These are phyloP conservation scores for Thunnus thynnus DNA, from an alignment of 2,113 vertebrate genomes.

Conservation along the genomic window DNA sequence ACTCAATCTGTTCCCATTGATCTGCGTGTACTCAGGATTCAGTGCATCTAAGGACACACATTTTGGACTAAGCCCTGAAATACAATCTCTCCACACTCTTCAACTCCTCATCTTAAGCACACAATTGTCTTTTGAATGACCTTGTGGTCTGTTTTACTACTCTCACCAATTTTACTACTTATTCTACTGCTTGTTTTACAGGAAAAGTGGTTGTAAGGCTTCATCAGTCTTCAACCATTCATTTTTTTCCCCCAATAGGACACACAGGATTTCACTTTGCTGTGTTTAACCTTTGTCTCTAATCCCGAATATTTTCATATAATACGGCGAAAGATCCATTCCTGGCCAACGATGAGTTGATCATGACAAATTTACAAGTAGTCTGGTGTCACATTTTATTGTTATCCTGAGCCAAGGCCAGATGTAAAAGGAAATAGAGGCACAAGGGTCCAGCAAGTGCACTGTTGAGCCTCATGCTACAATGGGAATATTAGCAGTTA, in stretches of 20 bases:
- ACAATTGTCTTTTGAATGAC: constrained; percentile 86
- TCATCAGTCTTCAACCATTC: constrained; percentile 59
- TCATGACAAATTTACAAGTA: constrained; percentile 44
- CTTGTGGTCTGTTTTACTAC: constrained; percentile 82
- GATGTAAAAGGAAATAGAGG: constrained; percentile 37
- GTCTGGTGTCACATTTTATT: constrained; percentile 37
- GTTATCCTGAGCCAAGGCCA: constrained; percentile 11
- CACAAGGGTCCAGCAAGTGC: constrained; percentile 49
- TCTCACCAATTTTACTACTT: constrained; percentile 77
- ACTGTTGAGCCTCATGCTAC: not conserved
- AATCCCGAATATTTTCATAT: constrained; percentile 22
- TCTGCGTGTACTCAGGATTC: constrained; percentile 61
- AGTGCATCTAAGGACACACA: constrained; percentile 84
- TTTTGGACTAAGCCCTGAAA: constrained; percentile 80
- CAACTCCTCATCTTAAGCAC: constrained; percentile 79
- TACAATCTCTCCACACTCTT: constrained; percentile 80
- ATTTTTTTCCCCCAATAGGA: constrained; percentile 50
- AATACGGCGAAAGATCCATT: not conserved
- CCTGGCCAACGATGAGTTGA: constrained; percentile 26
- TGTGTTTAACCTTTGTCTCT: constrained; percentile 45
- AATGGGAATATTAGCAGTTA: constrained; percentile 37
- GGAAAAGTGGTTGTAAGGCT: constrained; percentile 65
- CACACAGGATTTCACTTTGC: constrained; percentile 63
- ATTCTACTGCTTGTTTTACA: constrained; percentile 76
- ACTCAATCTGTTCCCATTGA: constrained; percentile 68